A percentile compares a stretch with the other conserved stretches of the same genome.
These are phyloP conservation scores for Flabesymbios commensalis DNA, from an alignment of 2,888 invertebrate species.

Conservation along the genomic window DNA sequence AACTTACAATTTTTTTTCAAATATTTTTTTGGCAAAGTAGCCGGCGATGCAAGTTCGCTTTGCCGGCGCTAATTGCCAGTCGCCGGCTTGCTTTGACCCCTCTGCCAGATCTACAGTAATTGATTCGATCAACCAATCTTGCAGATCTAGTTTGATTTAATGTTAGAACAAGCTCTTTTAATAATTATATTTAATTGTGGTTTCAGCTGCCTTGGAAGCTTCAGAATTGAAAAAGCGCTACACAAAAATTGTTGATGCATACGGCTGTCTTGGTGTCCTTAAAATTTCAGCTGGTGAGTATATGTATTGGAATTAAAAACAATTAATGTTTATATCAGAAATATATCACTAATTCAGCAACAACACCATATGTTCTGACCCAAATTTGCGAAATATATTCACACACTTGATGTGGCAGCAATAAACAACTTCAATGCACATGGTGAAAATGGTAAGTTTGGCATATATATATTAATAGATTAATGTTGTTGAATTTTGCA, in stretches of 20 bases:
- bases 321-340: not conserved
- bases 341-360: not conserved
- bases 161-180: not conserved
- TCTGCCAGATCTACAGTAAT: no score
- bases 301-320: no score
- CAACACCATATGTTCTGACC: no score
- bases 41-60: no score
- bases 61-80: no score
- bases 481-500: no score
- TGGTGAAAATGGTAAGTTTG: no score
- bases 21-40: not conserved
- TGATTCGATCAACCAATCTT: no score
- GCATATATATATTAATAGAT: no score
- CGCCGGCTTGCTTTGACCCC: no score
- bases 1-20: not conserved
- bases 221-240: constrained; percentile 88
- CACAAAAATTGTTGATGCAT: constrained; percentile 88
- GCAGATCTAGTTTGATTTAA: not conserved
- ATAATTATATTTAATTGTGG: no score
- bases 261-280: constrained; percentile 93
- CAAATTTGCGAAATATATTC: no score
- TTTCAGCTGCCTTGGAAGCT: constrained; percentile 77
- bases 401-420: not conserved
- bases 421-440: not conserved
- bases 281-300: constrained; percentile 30